Evolutionary conservation across 2,113 vertebrate genomes (phyloP).

Genomic region (Pagrus major): DNA sequence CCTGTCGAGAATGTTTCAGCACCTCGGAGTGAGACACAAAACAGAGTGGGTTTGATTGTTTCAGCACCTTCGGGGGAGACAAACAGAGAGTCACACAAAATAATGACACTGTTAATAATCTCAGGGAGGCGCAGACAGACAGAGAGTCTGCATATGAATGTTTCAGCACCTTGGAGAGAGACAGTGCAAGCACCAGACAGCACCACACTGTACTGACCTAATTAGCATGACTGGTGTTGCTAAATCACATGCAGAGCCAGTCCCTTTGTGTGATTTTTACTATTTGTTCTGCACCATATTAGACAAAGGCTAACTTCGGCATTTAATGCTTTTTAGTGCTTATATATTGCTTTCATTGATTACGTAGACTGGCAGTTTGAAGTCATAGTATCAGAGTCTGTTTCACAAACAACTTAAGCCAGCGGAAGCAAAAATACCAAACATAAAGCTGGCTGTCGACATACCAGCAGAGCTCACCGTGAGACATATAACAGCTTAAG

Average conservation of each 20-base stretch:
- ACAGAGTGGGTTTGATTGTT: constrained; percentile 51
- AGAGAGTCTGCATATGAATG: constrained; percentile 7
- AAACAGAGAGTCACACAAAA: constrained; percentile 23
- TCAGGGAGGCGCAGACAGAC: constrained; percentile 11
- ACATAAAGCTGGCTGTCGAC: not conserved
- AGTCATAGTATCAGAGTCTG: not conserved
- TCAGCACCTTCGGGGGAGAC: constrained; percentile 24
- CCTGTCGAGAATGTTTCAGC: constrained; percentile 21
- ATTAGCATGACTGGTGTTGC: constrained; percentile 15
- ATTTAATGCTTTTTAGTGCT: not conserved
- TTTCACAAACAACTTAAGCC: not conserved
- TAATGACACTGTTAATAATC: constrained; percentile 31
- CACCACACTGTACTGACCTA: constrained; percentile 9
- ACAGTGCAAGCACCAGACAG: constrained; percentile 1
- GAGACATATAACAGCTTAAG: constrained; percentile 2
- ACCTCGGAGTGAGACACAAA: constrained; percentile 25
- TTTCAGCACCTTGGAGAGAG: constrained; percentile 54
- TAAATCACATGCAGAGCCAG: not conserved
- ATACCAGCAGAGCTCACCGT: constrained; percentile 8
- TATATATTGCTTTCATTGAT: not conserved
- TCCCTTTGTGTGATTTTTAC: not conserved
- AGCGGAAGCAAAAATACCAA: not conserved
- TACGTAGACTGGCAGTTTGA: not conserved
- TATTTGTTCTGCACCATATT: not conserved
- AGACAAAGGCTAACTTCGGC: not conserved